phyloP scores from a whole-genome alignment of 2,888 invertebrate genomes.

The Capitulum mitella region DNA sequence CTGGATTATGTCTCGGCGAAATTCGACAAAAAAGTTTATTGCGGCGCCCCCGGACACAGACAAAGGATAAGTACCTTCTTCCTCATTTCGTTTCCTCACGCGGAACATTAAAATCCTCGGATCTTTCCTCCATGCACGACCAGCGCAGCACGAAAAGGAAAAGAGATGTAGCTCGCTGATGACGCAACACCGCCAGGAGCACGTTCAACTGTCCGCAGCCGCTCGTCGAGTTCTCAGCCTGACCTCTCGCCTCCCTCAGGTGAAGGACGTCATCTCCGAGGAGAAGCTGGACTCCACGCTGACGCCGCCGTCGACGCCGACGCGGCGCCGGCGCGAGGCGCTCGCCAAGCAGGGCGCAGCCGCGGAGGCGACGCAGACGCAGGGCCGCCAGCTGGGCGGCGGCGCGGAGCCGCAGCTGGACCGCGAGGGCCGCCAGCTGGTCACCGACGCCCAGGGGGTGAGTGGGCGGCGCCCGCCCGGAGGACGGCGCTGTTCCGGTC shows the following conservation, averaged over 20 bases:
- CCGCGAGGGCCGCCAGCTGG: not conserved
- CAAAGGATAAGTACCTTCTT: too few species aligned
- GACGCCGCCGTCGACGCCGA: not conserved
- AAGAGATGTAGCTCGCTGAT: too few species aligned
- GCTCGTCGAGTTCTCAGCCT: not conserved
- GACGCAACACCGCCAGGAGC: too few species aligned
- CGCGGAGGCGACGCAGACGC: not conserved
- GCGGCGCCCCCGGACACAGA: too few species aligned
- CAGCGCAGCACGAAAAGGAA: too few species aligned
- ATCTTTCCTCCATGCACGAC: too few species aligned
- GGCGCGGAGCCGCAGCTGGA: not conserved
- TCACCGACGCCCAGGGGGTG: conserved; percentile 5
- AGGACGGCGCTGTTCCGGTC: too few species aligned
- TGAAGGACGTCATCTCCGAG: not conserved
- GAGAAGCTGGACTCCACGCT: not conserved
- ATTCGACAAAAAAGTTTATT: too few species aligned
- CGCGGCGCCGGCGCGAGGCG: not conserved
- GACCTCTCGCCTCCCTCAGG: not conserved
- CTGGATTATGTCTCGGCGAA: too few species aligned
- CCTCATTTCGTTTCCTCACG: too few species aligned
- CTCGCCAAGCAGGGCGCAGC: not conserved
- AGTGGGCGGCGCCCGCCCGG: not conserved
- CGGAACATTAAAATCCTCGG: too few species aligned
- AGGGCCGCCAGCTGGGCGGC: not conserved
- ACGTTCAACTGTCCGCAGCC: too few species aligned